Percentiles rank a stretch among this genome's conserved stretches.
phyloP scores from a whole-genome alignment of 2,888 invertebrate genomes.

The Copidosoma aretas region DNA sequence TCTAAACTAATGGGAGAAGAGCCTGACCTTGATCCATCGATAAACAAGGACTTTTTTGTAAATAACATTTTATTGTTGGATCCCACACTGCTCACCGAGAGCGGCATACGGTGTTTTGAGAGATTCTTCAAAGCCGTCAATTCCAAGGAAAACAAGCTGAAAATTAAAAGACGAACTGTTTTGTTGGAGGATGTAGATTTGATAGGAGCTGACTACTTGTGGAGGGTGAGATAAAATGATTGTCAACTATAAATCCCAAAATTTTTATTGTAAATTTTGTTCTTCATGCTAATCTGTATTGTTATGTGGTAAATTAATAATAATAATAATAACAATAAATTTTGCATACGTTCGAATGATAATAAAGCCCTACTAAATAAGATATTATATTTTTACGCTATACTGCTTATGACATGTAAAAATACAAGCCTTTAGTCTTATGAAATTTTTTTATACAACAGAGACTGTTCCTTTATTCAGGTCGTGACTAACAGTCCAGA shows the following conservation, averaged over 20 bases:
- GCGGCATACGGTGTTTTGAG: slow-evolving; percentile 90
- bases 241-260: no score
- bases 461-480: slow-evolving; percentile 57
- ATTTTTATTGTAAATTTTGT: not conserved
- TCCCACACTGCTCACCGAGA: slow-evolving; percentile 89
- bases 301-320: no score
- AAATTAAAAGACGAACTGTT: slow-evolving; percentile 83
- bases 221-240: slow-evolving; percentile 80
- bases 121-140: slow-evolving; percentile 95
- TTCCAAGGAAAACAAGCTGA: slow-evolving; percentile 90
- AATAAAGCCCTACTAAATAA: not conserved
- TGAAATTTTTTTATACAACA: no score
- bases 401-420: no score
- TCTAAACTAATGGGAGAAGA: slow-evolving; percentile 96
- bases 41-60: slow-evolving; percentile 95
- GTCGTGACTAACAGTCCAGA: slow-evolving; percentile 89
- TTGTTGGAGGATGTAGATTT: slow-evolving; percentile 93
- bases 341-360: not conserved
- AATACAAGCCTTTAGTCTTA: no score
- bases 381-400: not conserved
- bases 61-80: slow-evolving; percentile 91
- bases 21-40: slow-evolving; percentile 94
- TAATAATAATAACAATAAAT: no score
- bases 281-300: no score
- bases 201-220: slow-evolving; percentile 94